Evolutionary conservation across 2,888 invertebrate species (phyloP), one percentile per base, ranked within the genome.

Genomic region (Eristalinus aeneus): DNA sequence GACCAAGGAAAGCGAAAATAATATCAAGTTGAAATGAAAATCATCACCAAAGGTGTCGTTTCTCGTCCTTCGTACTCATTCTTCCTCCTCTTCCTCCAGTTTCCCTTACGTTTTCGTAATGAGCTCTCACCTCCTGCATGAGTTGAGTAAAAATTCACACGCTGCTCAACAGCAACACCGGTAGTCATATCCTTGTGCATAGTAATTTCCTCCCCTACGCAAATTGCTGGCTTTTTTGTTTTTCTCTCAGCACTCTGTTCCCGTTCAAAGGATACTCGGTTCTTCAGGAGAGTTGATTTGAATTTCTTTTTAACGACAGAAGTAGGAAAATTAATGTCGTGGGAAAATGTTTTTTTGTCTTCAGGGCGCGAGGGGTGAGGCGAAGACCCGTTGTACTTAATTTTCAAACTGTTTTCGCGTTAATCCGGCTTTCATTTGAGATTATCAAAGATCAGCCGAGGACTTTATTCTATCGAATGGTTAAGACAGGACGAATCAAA

Each of bases 181-280:
- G 77, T 69, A 64, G 73, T 76, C 54, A 68, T 85, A 69, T 81
- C 85, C 85, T 85, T 86, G 74, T 82, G 86, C 82, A 86, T 78
- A 78, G 82, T 64, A 71, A 82, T 81, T 86, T 78, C 77, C 77
- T 81, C 86, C 86, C 82, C 86, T 86, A 86, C 81, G 86, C 86
- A 86, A 82, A 86, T 78, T 74, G 86, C 73, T 61, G 64, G 36
- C 36, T 54, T 58, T 31, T 64, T 39, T 39, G 65, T 60, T 31
- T 23, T 69, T 67, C 60, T 79, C 0, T 71, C 27, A 39, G 16
- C 39, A 65, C 53, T 54, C 11, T 72, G 75, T 76, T 68, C 76
- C 71, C 74, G 58, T 74, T 80, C 72, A 85, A 85, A 85, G 85
- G 85, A 85, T 85, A 84, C 71, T 65, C 71, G 63, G 31, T 56